phyloP scores from a whole-genome alignment of 2,113 vertebrate genomes.

The Blennius ocellaris region DNA sequence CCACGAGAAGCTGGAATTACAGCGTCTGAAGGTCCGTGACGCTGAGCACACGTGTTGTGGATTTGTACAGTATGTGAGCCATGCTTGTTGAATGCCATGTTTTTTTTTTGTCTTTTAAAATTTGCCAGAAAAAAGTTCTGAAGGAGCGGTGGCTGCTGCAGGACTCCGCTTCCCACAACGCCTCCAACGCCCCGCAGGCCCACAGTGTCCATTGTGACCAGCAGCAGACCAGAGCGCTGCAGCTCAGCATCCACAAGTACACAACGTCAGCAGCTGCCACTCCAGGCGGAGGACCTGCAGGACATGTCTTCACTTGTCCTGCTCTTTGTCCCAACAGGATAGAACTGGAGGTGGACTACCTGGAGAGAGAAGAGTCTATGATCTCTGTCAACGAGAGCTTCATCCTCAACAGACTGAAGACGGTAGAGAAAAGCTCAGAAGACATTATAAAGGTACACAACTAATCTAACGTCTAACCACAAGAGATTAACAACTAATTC shows the following conservation, averaged over 20 bases:
- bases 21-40: conserved; percentile 62
- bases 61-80: background rate
- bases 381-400: conserved; percentile 89
- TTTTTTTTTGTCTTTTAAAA: background rate
- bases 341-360: conserved; percentile 88
- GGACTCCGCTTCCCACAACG: conserved; percentile 81
- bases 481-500: too few species aligned
- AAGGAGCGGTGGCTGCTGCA: conserved; percentile 93
- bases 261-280: background rate
- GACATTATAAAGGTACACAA: conserved; percentile 89
- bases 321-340: conserved; percentile 76
- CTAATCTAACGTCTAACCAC: too few species aligned
- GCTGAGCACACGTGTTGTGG: background rate
- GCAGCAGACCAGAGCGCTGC: conserved; percentile 82
- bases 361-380: conserved; percentile 89
- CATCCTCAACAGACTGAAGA: conserved; percentile 89
- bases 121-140: conserved; percentile 88
- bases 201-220: conserved; percentile 85
- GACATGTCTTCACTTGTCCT: background rate
- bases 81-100: background rate
- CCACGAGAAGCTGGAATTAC: conserved; percentile 59
- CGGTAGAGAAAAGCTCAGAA: conserved; percentile 88
- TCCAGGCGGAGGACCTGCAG: too few species aligned
- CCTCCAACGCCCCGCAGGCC: conserved; percentile 74
- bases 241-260: conserved; percentile 89